phyloP scores from a whole-genome alignment of 2,113 vertebrate genomes.

The Riparia riparia region DNA sequence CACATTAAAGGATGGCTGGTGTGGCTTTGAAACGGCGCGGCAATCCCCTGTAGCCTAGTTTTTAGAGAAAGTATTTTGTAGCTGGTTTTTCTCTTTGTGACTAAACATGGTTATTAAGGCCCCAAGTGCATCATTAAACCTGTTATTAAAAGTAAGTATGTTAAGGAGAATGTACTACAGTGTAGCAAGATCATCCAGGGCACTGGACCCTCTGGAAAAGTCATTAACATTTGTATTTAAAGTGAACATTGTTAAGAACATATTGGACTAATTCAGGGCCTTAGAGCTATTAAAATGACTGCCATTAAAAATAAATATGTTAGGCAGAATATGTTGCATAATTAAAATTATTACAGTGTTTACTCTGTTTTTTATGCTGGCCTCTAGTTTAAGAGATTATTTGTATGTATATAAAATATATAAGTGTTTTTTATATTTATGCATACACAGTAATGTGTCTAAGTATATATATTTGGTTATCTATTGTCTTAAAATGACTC shows the following conservation, averaged over 20 bases:
- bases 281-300: constrained; percentile 64
- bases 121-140: constrained; percentile 53
- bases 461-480: constrained; percentile 3
- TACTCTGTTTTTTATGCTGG: neutral
- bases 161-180: neutral
- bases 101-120: constrained; percentile 57
- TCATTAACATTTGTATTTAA: constrained; percentile 63
- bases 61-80: constrained; percentile 57
- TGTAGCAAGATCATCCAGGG: constrained; percentile 8
- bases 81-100: constrained; percentile 64
- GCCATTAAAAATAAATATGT: constrained; percentile 62
- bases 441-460: neutral
- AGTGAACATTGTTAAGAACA: constrained; percentile 40
- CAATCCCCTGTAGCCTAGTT: constrained; percentile 64
- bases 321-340: constrained; percentile 45
- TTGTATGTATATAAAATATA: neutral
- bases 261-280: constrained; percentile 68
- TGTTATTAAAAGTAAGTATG: constrained; percentile 60
- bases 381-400: neutral
- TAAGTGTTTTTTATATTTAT: neutral
- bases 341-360: constrained; percentile 48
- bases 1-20: neutral
- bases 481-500: neutral
- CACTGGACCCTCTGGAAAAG: constrained; percentile 54
- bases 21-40: neutral